Evolutionary conservation across 2,888 invertebrate genomes (phyloP).

Genomic region (Bedellia somnulentella): DNA sequence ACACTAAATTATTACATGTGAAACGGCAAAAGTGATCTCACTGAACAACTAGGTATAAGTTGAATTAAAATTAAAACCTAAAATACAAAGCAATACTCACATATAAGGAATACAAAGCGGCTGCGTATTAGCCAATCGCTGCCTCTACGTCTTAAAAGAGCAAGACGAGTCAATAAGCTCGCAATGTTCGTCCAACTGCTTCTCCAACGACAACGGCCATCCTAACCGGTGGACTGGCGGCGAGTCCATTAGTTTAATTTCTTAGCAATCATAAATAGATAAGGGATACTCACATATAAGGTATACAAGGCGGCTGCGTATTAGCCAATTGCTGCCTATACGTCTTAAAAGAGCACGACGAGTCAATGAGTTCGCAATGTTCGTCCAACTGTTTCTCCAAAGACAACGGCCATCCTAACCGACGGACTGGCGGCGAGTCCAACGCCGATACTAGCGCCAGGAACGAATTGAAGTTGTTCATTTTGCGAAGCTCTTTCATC

Average conservation of each 20-base stretch:
- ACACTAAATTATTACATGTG: no score
- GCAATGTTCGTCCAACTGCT: slow-evolving; percentile 92
- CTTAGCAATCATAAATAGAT: background rate
- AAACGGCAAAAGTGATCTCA: no score
- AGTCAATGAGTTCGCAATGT: slow-evolving; percentile 95
- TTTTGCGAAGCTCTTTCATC: slow-evolving; percentile 95
- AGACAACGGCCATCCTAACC: slow-evolving; percentile 92
- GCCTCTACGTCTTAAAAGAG: slow-evolving; percentile 95
- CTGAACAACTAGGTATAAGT: no score
- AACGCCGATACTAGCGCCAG: slow-evolving; percentile 93
- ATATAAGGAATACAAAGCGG: slow-evolving; percentile 99
- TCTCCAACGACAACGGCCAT: slow-evolving; percentile 89
- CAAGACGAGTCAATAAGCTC: slow-evolving; percentile 97
- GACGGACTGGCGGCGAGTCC: slow-evolving; percentile 90
- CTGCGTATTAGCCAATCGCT: slow-evolving; percentile 89
- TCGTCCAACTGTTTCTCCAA: slow-evolving; percentile 91
- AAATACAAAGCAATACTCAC: no score
- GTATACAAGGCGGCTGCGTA: slow-evolving; percentile 97
- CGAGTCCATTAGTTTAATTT: slow-evolving; percentile 71
- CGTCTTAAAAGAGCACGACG: slow-evolving; percentile 96
- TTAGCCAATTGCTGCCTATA: slow-evolving; percentile 93
- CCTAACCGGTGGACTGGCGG: slow-evolving; percentile 91
- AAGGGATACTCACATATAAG: slow-evolving; percentile 96
- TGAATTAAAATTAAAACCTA: no score
- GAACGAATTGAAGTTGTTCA: slow-evolving; percentile 99